These are phyloP conservation scores for Podilymbus podiceps DNA, from an alignment of 2,113 vertebrate genomes.

Conservation along the genomic window DNA sequence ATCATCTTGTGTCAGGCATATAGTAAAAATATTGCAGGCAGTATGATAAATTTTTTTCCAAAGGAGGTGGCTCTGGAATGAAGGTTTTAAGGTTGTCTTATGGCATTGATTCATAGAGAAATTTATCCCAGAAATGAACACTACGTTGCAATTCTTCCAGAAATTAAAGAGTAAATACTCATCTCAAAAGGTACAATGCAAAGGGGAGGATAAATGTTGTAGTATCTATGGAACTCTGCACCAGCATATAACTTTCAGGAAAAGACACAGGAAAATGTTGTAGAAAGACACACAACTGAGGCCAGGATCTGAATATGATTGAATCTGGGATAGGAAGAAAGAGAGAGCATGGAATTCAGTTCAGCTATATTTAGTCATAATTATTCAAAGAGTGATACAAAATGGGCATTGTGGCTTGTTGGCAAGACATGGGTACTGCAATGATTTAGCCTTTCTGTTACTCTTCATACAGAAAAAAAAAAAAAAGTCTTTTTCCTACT, in stretches of 20 bases:
- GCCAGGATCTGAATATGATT: background rate
- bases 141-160: background rate
- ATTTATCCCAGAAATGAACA: background rate
- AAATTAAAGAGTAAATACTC: background rate
- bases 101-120: background rate
- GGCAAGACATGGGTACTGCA: background rate
- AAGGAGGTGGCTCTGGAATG: background rate
- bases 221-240: background rate
- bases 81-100: background rate
- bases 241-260: background rate
- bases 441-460: background rate
- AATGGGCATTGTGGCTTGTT: background rate
- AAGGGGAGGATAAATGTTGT: background rate
- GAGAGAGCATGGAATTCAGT: background rate
- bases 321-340: background rate
- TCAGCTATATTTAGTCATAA: background rate
- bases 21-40: background rate
- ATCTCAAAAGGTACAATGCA: background rate
- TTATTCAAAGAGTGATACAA: background rate
- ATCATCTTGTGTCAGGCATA: background rate
- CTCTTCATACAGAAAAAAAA: background rate
- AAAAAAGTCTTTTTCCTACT: background rate
- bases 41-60: background rate
- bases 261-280: background rate
- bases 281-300: background rate